Conservation (phyloP, 2,113 vertebrate genomes). For the Australoheros scitulus region DNA sequence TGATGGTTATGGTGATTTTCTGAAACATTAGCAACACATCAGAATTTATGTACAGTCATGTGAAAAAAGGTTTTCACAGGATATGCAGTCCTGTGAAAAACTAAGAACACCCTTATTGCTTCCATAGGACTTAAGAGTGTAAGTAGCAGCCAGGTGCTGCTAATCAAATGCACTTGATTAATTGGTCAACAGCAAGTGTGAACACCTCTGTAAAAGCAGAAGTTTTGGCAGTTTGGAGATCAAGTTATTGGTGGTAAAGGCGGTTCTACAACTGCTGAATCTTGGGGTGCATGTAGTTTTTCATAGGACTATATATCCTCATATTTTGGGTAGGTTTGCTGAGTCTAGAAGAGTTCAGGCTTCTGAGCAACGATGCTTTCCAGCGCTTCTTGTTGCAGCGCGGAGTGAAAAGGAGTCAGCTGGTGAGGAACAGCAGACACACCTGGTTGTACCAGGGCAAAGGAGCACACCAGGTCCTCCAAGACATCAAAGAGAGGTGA, state of each 20-base stretch:
- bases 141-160: background rate
- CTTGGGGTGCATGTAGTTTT: background rate
- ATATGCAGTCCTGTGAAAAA: no score
- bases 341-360: slow-evolving; percentile 92
- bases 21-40: no score
- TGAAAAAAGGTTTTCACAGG: no score
- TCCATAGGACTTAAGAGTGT: no score
- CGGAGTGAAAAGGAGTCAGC: slow-evolving; percentile 89
- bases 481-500: slow-evolving; percentile 90
- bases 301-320: background rate
- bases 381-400: slow-evolving; percentile 91
- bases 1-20: no score
- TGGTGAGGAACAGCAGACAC: slow-evolving; percentile 97
- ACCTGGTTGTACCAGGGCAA: slow-evolving; percentile 98
- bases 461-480: slow-evolving; percentile 92
- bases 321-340: slow-evolving; percentile 83
- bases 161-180: background rate
- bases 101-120: no score
- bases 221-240: background rate
- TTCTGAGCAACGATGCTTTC: slow-evolving; percentile 90
- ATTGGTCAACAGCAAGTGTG: background rate
- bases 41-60: no score
- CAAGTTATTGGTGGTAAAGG: background rate
- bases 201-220: background rate
- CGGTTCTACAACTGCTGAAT: background rate